These are phyloP conservation scores for Netelia virgata DNA, from an alignment of 2,888 invertebrate genomes.

Conservation along the genomic window DNA sequence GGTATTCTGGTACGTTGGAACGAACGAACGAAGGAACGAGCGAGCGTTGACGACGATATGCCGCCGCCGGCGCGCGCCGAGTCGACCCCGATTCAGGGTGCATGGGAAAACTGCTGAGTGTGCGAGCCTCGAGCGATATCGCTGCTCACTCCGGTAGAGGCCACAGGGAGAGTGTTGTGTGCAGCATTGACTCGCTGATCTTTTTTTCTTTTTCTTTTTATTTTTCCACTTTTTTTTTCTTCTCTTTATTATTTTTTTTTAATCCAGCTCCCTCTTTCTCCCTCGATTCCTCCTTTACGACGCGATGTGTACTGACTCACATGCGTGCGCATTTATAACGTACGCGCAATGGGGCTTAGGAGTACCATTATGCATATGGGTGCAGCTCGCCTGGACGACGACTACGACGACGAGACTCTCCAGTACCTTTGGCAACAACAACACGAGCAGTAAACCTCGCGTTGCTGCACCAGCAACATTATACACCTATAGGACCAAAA, in stretches of 20 bases:
- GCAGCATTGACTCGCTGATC: conserved; percentile 24
- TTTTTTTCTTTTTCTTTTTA: background rate
- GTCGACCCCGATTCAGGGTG: conserved; percentile 71
- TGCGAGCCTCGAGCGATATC: conserved; percentile 67
- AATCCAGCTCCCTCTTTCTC: background rate
- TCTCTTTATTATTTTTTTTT: background rate
- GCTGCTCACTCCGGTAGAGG: conserved; percentile 13
- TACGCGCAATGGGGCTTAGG: conserved; percentile 44
- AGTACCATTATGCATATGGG: conserved; percentile 65
- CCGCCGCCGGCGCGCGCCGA: conserved; percentile 58
- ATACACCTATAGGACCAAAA: background rate
- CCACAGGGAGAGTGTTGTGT: conserved; percentile 36
- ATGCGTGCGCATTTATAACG: conserved; percentile 43
- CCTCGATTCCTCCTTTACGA: conserved; percentile 23
- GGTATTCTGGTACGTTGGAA: conserved; percentile 21
- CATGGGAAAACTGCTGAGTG: conserved; percentile 68
- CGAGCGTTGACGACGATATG: conserved; percentile 36
- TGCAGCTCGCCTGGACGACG: conserved; percentile 52
- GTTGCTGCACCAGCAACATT: conserved; percentile 1
- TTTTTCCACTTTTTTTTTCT: background rate
- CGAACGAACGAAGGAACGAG: background rate
- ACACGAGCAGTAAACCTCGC: conserved; percentile 43
- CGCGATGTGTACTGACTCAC: conserved; percentile 20
- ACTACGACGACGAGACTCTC: conserved; percentile 36
- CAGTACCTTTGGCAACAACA: conserved; percentile 53